Base-by-base conservation (phyloP, 2,113 vertebrate species). In the Ornithorhynchus anatinus region DNA sequence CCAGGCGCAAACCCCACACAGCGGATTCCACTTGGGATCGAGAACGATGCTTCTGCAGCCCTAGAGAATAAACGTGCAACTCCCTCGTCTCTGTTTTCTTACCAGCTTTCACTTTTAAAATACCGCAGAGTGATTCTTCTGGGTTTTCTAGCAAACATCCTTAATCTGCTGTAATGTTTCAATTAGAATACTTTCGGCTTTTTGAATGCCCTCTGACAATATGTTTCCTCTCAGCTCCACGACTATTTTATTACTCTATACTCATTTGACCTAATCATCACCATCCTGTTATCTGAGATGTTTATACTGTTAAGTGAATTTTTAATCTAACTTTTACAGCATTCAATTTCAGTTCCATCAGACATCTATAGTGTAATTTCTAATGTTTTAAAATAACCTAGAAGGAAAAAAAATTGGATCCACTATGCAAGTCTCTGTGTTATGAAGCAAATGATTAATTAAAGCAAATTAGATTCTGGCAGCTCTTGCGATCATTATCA, bases 401-500 rank as follows among this genome's bases (percentile, higher is more conserved):
- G 74, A 77, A 54, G 58, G 64, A 56, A 39, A 25, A 64, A 36
- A 60, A 42, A 82, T 45, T 63, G 61, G 50, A 79, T 35, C 2
- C 14, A 75, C 31, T 38, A 44, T 23, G 58, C 8, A n/a, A 70
- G 50, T 54, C n/a, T n/a, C 77, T 59, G 12, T 84, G 85, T 78
- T 88, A 85, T 69, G 80, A 86, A 88, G 72, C 69, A 90, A 88
- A 70, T 80, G 17, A 84, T 85, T 87, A 81, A 88, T 87, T 87
- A 67, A 88, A 80, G 59, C 84, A 91, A 91, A 87, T 72, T 58
- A 87, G 62, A 61, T 85, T 72, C 77, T 86, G 36, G 64, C 82
- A 69, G 42, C 5, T 78, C 83, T 80, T 78, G 43, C 59, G 70
- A 81, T 82, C 0, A 74, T 84, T 90, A 86, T 81, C 45, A 74